Base-by-base conservation (phyloP, 2,888 invertebrate genomes). In the Nemotelus pantherinus region DNA sequence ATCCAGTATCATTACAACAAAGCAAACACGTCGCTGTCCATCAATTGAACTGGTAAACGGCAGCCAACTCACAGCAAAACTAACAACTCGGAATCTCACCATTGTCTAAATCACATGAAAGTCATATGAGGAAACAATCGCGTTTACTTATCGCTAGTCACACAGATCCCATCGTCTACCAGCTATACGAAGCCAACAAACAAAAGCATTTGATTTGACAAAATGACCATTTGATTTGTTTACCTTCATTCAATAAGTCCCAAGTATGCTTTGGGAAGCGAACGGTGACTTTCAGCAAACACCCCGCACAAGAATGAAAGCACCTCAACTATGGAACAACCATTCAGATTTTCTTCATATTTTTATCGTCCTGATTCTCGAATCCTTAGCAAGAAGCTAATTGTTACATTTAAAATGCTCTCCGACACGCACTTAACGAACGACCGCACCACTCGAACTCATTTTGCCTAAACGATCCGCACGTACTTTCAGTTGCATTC, bases 171-270 rank as follows among this genome's bases (percentile, higher is more conserved):
- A 50, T 10, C 45, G 53, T 68, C 60, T 72, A 25, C 25, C 25
- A 25, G 45, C 44, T 45, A n/a, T 47, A 2, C 47, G 25, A 58
- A 60, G 72, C 60, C 47, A 72, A 47, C 72, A 72, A 45, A 72
- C 39, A 47, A 7, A 58, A 44, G 41, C 64, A 10, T 6, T 45
- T 25, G 48, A 25, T 25, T 10, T 7, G 60, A 58, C n/a, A 57
- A 55, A 72, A 58, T 60, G 25, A 57, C 72, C 47, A 10, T 58
- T 72, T 58, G 60, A 72, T 72, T 72, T 72, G 72, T 72, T 72
- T 72, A 72, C 72, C 57, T 72, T 44, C 9, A 25, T 4, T 58
- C 9, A 58, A 50, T 9, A 25, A 25, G 25, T 25, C 25, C 25
- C 25, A 25, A 25, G 25, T 25, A 1, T 25, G 25, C 1, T 25